These are phyloP conservation scores for Dinomys branickii DNA, from an alignment of 2,113 vertebrate species.

Conservation along the genomic window DNA sequence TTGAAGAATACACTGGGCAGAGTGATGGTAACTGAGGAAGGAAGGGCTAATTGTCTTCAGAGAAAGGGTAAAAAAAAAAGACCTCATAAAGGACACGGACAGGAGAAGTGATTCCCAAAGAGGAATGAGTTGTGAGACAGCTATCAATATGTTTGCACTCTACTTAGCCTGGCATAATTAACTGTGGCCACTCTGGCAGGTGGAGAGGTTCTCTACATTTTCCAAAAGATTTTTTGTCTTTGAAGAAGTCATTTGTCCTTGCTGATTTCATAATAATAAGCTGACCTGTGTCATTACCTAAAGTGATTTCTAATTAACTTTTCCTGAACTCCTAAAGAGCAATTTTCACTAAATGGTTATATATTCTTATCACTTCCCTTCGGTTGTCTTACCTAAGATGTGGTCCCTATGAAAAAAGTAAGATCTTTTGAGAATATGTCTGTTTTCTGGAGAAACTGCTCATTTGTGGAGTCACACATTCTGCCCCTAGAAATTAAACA, in stretches of 20 bases:
- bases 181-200: background rate
- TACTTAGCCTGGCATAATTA: background rate
- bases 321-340: constrained; percentile 12
- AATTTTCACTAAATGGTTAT: background rate
- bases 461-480: constrained; percentile 32
- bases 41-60: background rate
- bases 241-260: background rate
- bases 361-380: background rate
- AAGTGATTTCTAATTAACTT: constrained; percentile 34
- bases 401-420: background rate
- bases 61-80: background rate
- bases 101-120: background rate
- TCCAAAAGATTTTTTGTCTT: background rate
- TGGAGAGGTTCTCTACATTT: background rate
- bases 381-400: background rate
- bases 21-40: background rate
- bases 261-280: constrained; percentile 28
- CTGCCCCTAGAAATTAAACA: constrained; percentile 4
- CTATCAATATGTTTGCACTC: background rate
- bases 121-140: background rate
- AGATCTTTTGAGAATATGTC: constrained; percentile 1
- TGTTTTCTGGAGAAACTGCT: constrained; percentile 14
- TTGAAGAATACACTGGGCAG: background rate
- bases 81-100: background rate
- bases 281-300: background rate